A percentile compares a stretch with the other conserved stretches of the same genome.
Evolutionary conservation across 2,888 invertebrate genomes (phyloP).

Genomic region (Allophyes oxyacanthae): DNA sequence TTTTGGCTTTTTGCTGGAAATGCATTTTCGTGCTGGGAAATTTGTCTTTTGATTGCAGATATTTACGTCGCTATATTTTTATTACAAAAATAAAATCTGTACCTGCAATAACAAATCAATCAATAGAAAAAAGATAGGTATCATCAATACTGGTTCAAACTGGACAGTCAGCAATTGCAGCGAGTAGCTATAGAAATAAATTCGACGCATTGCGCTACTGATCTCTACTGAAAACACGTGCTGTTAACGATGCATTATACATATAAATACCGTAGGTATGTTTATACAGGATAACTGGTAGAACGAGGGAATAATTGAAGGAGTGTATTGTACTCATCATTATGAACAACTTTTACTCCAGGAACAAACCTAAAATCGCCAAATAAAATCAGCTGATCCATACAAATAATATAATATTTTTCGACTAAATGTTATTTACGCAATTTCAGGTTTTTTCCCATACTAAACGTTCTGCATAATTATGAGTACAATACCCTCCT

Average conservation of each 20-base stretch:
- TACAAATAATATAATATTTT: too few relatives aligned
- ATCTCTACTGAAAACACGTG: slow-evolving; percentile 26
- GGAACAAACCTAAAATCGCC: too few relatives aligned
- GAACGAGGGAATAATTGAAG: too few relatives aligned
- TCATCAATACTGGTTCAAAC: background rate
- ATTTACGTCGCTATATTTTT: background rate
- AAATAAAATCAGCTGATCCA: too few relatives aligned
- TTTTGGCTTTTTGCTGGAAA: slow-evolving; percentile 24
- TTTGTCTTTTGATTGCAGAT: slow-evolving; percentile 5
- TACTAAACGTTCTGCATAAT: too few relatives aligned
- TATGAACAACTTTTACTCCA: too few relatives aligned
- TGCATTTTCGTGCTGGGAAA: slow-evolving; percentile 16
- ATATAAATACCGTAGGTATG: too few relatives aligned
- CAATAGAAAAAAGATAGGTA: background rate
- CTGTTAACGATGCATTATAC: slow-evolving; percentile 15
- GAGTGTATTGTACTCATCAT: too few relatives aligned
- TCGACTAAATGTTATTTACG: too few relatives aligned
- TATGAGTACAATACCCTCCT: too few relatives aligned
- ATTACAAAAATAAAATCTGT: background rate
- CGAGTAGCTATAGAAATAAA: slow-evolving; percentile 27
- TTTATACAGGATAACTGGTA: too few relatives aligned
- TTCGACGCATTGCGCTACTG: slow-evolving; percentile 52
- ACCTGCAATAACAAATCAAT: background rate
- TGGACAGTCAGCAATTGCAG: slow-evolving; percentile 6
- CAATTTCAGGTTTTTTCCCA: too few relatives aligned